Evolutionary conservation across 1,140 invertebrate genomes (phyloP).

Genomic region (Gonioctena quinquepunctata): DNA sequence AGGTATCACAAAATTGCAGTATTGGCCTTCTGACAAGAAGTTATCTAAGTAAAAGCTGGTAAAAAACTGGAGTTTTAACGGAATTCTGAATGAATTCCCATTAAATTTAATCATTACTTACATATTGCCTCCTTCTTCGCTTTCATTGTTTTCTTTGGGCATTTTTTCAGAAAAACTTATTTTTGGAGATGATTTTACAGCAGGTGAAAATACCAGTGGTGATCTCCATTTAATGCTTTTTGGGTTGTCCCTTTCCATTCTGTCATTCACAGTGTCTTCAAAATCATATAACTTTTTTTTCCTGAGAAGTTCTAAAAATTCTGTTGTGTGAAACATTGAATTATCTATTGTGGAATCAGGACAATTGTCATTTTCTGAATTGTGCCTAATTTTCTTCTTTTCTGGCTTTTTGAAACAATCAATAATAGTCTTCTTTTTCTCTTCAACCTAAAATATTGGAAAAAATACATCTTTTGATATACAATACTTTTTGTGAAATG

Average conservation of each 20-base stretch:
- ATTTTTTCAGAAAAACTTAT: neutral
- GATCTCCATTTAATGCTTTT: constrained; percentile 37
- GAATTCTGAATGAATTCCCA: neutral
- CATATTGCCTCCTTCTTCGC: neutral
- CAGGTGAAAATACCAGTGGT: constrained; percentile 34
- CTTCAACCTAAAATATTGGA: no score
- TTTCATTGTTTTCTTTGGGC: neutral
- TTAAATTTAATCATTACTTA: neutral
- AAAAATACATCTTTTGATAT: no score
- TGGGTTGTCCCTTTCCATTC: no score
- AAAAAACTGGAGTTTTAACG: neutral
- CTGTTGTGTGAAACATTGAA: neutral
- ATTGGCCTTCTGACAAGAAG: no score
- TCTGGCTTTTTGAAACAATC: neutral
- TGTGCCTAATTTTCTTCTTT: constrained; percentile 1
- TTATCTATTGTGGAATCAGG: neutral
- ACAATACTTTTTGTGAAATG: no score
- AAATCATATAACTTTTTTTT: neutral
- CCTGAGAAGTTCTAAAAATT: neutral
- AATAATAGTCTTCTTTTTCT: neutral
- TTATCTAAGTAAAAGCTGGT: no score
- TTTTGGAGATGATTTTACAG: constrained; percentile 31
- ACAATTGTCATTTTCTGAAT: neutral
- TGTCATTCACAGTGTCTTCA: no score
- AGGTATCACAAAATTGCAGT: no score